Base-by-base conservation (phyloP, 2,797 vertebrate species). In the Dallia pectoralis region DNA sequence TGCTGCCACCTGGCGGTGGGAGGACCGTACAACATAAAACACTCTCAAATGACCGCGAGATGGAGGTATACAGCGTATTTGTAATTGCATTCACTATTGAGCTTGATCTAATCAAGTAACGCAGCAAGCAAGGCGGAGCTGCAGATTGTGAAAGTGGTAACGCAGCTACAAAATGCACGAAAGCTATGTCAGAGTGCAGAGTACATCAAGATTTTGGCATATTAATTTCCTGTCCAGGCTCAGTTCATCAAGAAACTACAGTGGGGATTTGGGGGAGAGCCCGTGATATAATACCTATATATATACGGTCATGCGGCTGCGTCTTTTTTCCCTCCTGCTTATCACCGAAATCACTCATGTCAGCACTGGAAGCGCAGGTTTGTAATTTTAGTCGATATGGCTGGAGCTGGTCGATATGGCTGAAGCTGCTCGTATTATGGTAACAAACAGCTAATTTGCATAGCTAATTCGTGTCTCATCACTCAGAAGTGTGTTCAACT, bases 401-500 rank as follows among this genome's bases (percentile, higher is more conserved):
- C 40, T 14, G 40, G 12, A 56, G 53, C n/a, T 9, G 2, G 40
- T 44, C n/a, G n/a, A n/a, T n/a, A 2, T 6, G 40, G 3, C 40
- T 14, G 40, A 25, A 56, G 53, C n/a, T n/a, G n/a, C n/a, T n/a
- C n/a, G n/a, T n/a, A 9, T 25, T 19, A 59, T 18, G 53, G 22
- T 22, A 59, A 14, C 53, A 27, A n/a, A 25, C 53, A 1, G 11
- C n/a, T 59, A 22, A 25, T 25, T 25, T 6, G 18, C 66, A 8
- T 65, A 19, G 18, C 36, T 19, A 33, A 44, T 44, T 9, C 11
- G 16, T 5, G 29, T 64, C 12, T 29, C 48, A 19, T 32, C 12
- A 2, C 2, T 32, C 29, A 25, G 22, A 85, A 59, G 0, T 0
- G 0, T 93, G 91, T 70, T 25, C 72, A 11, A 0, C 14, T 0